These are phyloP conservation scores for Okamejei kenojei DNA, from an alignment of 2,797 vertebrate species.

Conservation along the genomic window DNA sequence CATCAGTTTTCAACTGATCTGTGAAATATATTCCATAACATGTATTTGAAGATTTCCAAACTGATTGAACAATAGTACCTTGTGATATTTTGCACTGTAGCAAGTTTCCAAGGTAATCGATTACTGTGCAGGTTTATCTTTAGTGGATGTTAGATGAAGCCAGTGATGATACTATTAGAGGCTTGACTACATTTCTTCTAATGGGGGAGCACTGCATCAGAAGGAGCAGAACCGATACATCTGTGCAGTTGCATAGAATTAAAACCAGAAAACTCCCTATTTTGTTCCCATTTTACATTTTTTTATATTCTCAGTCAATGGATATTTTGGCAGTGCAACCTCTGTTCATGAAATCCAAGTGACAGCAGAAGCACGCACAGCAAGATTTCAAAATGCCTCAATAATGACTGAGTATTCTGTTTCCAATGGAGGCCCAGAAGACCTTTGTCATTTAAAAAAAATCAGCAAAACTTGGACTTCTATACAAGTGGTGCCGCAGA, in stretches of 20 bases:
- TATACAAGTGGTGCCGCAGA: neutral
- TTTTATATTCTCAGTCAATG: neutral
- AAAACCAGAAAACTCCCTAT: neutral
- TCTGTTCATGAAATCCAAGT: neutral
- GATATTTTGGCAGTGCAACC: neutral
- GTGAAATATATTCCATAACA: neutral
- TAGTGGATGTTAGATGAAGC: neutral
- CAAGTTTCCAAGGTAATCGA: neutral
- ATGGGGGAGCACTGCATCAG: neutral
- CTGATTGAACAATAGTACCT: neutral
- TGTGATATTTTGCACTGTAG: neutral
- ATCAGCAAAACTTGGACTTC: neutral
- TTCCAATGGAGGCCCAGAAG: neutral
- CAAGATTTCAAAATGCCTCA: neutral
- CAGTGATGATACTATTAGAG: neutral
- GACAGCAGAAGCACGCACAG: neutral
- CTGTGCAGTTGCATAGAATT: neutral
- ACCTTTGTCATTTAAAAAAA: neutral
- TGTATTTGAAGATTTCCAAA: neutral
- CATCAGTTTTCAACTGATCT: neutral
- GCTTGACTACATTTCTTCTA: neutral
- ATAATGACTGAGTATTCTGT: neutral
- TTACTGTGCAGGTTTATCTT: neutral
- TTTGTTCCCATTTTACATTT: too few relatives aligned
- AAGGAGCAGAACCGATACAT: neutral